Percentiles rank a stretch among this genome's conserved stretches.
Evolutionary conservation across 2,797 vertebrate species (phyloP).

Genomic region (Neosilurus hyrtlii): DNA sequence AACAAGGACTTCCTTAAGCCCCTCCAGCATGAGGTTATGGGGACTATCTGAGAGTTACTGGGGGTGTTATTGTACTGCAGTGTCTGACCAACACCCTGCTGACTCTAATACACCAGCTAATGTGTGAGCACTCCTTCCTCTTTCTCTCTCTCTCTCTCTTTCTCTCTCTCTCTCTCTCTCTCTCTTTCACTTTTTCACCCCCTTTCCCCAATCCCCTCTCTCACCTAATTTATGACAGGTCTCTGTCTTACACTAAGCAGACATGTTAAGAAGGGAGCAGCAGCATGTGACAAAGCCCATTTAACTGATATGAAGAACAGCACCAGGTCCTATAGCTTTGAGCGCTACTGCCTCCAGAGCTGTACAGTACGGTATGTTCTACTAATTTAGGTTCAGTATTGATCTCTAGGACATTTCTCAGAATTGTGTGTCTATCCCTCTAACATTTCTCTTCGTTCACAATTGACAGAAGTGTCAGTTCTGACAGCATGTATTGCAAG

Average conservation of each 20-base stretch:
- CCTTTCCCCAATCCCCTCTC: not conserved
- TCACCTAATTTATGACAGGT: constrained; percentile 39
- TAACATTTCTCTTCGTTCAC: constrained; percentile 26
- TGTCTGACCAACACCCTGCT: constrained; percentile 26
- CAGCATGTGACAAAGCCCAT: constrained; percentile 32
- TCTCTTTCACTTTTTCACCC: not conserved
- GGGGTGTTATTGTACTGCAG: constrained; percentile 13
- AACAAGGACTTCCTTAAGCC: not conserved
- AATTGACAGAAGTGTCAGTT: constrained; percentile 28
- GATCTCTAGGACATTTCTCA: not conserved
- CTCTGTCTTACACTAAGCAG: constrained; percentile 31
- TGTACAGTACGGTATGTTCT: not conserved
- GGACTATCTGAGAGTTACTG: not conserved
- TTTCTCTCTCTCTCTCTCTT: not conserved
- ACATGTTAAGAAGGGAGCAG: constrained; percentile 29
- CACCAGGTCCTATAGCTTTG: not conserved
- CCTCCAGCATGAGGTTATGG: not conserved
- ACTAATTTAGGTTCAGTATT: not conserved
- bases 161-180: not conserved
- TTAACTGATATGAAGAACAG: constrained; percentile 15
- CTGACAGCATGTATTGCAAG: constrained; percentile 19
- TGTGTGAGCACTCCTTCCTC: not conserved
- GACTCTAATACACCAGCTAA: constrained; percentile 20
- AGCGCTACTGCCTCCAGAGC: not conserved
- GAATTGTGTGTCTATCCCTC: not conserved